Percentiles rank a stretch among this genome's conserved stretches.
Evolutionary conservation across 2,888 invertebrate genomes (phyloP).

Genomic region (Melieria crassipennis): DNA sequence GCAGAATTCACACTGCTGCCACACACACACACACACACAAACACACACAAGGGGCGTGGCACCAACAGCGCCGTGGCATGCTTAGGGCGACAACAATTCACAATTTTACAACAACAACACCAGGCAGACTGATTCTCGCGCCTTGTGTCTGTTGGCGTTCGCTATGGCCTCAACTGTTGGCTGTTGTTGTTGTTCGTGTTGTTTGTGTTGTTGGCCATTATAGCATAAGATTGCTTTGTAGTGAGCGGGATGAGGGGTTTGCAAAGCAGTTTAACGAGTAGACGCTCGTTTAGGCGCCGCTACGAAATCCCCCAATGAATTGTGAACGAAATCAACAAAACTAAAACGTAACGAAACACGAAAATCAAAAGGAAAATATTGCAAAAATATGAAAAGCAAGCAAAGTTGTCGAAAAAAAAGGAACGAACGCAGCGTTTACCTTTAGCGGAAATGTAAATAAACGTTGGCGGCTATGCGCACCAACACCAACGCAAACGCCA

Average conservation of each 20-base stretch:
- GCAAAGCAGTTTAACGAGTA: neutral
- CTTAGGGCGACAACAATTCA: too few species aligned
- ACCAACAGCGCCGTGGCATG: too few species aligned
- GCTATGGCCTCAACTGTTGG: neutral
- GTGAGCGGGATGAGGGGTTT: too few species aligned
- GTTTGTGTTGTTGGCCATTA: neutral
- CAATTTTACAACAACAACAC: too few species aligned
- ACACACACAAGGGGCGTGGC: too few species aligned
- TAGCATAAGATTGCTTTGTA: constrained; percentile 10
- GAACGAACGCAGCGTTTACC: neutral
- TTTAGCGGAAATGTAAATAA: neutral
- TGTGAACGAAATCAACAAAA: neutral
- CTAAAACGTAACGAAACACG: too few species aligned
- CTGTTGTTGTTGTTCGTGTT: too few species aligned
- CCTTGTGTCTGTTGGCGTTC: neutral
- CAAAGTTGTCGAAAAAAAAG: neutral
- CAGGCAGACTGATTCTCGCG: neutral
- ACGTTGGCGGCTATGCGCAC: neutral
- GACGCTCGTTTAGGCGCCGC: constrained; percentile 4
- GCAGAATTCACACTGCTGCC: too few species aligned
- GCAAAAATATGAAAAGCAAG: neutral
- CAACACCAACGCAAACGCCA: neutral
- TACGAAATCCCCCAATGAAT: constrained; percentile 13
- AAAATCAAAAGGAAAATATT: neutral
- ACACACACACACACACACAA: too few species aligned